phyloP scores from a whole-genome alignment of 2,888 invertebrate species.

The Zygaena filipendulae region DNA sequence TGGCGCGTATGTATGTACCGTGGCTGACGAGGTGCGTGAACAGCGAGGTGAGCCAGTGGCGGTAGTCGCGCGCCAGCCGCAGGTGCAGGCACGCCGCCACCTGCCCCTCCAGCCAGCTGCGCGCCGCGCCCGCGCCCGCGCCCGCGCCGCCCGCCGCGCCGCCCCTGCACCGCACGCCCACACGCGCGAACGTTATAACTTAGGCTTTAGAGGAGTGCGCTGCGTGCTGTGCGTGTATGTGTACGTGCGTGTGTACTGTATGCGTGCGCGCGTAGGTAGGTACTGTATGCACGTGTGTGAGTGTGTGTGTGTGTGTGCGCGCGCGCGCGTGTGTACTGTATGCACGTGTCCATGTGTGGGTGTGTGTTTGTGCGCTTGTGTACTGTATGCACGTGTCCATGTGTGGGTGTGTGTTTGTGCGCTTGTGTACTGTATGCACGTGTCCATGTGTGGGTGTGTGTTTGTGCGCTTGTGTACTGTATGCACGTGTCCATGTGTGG shows the following conservation, averaged over 20 bases:
- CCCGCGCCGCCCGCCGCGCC: no score
- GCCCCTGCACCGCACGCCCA: conserved; percentile 22
- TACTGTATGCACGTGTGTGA: no score
- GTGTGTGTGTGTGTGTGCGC: conserved; percentile 28
- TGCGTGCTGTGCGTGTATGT: conserved; percentile 21
- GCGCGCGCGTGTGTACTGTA: conserved; percentile 19
- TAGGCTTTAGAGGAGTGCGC: conserved; percentile 9
- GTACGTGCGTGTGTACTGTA: conserved; percentile 27
- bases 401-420: no score
- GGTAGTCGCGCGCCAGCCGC: conserved; percentile 77
- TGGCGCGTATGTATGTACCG: no score
- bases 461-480: no score
- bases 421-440: no score
- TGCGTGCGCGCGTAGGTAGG: no score
- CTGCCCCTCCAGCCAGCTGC: conserved; percentile 79
- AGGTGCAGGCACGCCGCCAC: conserved; percentile 76
- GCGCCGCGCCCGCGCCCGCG: conserved; percentile 46
- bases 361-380: no score
- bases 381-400: no score
- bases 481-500: no score
- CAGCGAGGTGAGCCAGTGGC: conserved; percentile 75
- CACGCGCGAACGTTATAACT: background rate
- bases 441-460: no score
- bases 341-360: no score
- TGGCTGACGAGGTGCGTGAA: conserved; percentile 71